These are phyloP conservation scores for Papilio polyxenes DNA, from an alignment of 1,140 invertebrate genomes.

Conservation along the genomic window DNA sequence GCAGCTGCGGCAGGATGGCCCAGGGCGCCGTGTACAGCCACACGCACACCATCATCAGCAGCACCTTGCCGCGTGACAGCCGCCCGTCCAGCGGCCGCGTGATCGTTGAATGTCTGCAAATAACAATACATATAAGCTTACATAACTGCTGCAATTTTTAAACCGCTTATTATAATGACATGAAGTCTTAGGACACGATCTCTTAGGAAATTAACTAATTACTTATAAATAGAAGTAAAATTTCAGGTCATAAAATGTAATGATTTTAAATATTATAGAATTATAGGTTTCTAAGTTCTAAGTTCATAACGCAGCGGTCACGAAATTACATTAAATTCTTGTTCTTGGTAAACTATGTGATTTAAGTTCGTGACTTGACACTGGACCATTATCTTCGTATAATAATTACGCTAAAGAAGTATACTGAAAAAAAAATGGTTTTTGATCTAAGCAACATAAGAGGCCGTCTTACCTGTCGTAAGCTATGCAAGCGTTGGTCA, in stretches of 20 bases:
- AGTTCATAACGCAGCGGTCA: not conserved
- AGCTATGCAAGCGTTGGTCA: conserved; percentile 90
- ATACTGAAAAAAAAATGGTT: not conserved
- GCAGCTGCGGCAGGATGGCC: conserved; percentile 88
- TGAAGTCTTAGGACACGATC: too few relatives aligned
- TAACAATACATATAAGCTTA: conserved; percentile 45
- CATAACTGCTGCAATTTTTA: too few relatives aligned
- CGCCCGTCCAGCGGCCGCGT: conserved; percentile 90
- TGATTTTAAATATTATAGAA: too few relatives aligned
- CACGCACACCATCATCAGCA: conserved; percentile 86
- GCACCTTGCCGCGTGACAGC: conserved; percentile 86
- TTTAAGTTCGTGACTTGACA: not conserved
- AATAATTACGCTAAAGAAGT: not conserved
- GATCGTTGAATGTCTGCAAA: conserved; percentile 86
- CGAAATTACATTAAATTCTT: not conserved
- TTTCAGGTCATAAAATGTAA: too few relatives aligned
- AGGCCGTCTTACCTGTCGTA: conserved; percentile 83
- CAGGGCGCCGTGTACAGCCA: conserved; percentile 91
- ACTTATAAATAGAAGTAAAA: too few relatives aligned
- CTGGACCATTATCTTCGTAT: not conserved
- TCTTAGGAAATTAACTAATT: too few relatives aligned
- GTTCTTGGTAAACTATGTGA: too few relatives aligned
- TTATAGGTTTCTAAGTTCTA: not conserved
- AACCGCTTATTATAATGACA: too few relatives aligned
- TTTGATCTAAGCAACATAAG: not conserved